These are phyloP conservation scores for Calameuta filiformis DNA, from an alignment of 2,888 invertebrate species.

Conservation along the genomic window DNA sequence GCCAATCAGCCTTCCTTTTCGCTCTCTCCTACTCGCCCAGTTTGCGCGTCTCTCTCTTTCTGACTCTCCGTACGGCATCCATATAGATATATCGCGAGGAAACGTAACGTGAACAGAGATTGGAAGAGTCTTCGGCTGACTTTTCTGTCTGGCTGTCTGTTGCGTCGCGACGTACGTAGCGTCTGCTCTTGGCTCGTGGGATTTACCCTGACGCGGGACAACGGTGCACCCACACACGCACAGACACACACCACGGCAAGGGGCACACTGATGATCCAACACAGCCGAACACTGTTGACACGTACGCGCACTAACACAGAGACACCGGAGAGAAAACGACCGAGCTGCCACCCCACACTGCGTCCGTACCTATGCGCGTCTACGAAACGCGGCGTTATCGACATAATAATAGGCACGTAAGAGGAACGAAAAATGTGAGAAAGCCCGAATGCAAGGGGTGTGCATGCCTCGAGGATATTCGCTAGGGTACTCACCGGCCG, in stretches of 20 bases:
- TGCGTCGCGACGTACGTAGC: background rate
- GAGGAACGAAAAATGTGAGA: constrained; percentile 1
- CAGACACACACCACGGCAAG: constrained; percentile 1
- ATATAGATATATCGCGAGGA: background rate
- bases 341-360: background rate
- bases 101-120: background rate
- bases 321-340: constrained; percentile 6
- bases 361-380: background rate
- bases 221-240: constrained; percentile 12
- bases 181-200: background rate
- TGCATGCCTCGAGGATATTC: background rate
- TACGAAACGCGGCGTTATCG: constrained; percentile 18
- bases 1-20: background rate
- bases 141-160: background rate
- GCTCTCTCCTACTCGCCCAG: background rate
- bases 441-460: background rate
- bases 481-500: constrained; percentile 18
- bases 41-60: background rate
- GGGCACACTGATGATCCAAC: constrained; percentile 9
- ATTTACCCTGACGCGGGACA: background rate
- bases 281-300: constrained; percentile 8
- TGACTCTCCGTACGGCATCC: background rate
- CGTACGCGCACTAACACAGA: constrained; percentile 13
- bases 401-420: constrained; percentile 2
- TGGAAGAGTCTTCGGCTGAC: background rate